Evolutionary conservation across 2,888 invertebrate genomes (phyloP), one percentile per base, ranked within the genome.

Genomic region (Crematogaster levior): DNA sequence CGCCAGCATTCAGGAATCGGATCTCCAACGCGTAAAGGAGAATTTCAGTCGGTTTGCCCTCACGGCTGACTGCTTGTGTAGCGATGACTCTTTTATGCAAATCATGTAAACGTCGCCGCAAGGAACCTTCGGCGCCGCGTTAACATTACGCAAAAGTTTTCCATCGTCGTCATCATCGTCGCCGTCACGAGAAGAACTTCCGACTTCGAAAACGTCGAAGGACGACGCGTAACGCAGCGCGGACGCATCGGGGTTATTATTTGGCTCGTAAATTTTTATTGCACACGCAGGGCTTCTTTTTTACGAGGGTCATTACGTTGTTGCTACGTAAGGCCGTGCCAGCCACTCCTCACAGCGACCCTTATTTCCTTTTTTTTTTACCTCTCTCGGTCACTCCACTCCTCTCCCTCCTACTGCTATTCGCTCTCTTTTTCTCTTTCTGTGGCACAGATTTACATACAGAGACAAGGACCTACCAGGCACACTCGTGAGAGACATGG

Each of bases 181-280:
- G 70, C 18, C 34, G n/a, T 21, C 48, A 21, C 30, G 40, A 48
- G 34, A 34, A 30, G 73, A 58, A 56, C 21, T 81, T 73, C 85
- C 86, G 72, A 81, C 74, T 88, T 85, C 72, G 81, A 77, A 81
- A 81, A 82, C 46, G 84, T n/a, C 63, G 46, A 37, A 37, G 58
- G 30, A 37, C 66, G 61, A 58, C 51, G 27, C 46, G 70, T 34
- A 34, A n/a, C 60, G 83, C 34, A 1, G 40, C 56, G 81, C 75
- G 74, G 61, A 65, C 77, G 73, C 61, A 72, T n/a, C 82, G 85
- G 9, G 90, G 90, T 92, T 91, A 93, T 93, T 92, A 92, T 92
- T 92, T 91, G 90, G 83, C 90, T 92, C 92, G 92, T 93, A 92
- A 93, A 93, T 92, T 93, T 93, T 93, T 93, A 93, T 93, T 88